These are phyloP conservation scores for Catharus ustulatus DNA, from an alignment of 2,797 vertebrate genomes.

Conservation along the genomic window DNA sequence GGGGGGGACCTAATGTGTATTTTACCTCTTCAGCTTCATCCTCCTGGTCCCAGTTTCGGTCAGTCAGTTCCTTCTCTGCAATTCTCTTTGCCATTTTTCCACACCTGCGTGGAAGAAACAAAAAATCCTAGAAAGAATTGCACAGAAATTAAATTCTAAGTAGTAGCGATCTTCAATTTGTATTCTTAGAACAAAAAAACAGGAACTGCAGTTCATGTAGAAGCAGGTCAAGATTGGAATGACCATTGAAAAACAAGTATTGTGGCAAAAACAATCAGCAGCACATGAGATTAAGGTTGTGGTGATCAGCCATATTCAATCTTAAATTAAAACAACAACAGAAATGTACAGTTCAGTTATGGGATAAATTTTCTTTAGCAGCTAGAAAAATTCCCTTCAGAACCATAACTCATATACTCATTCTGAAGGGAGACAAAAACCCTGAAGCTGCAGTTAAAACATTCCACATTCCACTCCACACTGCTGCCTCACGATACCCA, in stretches of 20 bases:
- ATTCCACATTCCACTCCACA: neutral
- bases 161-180: neutral
- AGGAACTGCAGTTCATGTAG: neutral
- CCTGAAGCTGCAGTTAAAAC: neutral
- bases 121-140: neutral
- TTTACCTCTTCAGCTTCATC: slow-evolving; percentile 94
- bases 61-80: slow-evolving; percentile 95
- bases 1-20: fast-evolving
- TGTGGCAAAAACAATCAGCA: neutral
- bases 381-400: neutral
- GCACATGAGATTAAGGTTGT: neutral
- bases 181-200: neutral
- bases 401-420: neutral
- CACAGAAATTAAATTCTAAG: neutral
- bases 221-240: neutral
- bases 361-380: neutral
- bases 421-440: neutral
- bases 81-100: slow-evolving; percentile 93
- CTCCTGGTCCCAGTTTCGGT: slow-evolving; percentile 98
- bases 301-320: neutral
- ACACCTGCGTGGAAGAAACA: neutral
- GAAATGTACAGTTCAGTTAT: neutral
- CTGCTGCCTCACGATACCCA: neutral
- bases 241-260: neutral
- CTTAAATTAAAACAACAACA: neutral